phyloP scores from a whole-genome alignment of 2,113 vertebrate genomes.

The Gorsachius goisagi region DNA sequence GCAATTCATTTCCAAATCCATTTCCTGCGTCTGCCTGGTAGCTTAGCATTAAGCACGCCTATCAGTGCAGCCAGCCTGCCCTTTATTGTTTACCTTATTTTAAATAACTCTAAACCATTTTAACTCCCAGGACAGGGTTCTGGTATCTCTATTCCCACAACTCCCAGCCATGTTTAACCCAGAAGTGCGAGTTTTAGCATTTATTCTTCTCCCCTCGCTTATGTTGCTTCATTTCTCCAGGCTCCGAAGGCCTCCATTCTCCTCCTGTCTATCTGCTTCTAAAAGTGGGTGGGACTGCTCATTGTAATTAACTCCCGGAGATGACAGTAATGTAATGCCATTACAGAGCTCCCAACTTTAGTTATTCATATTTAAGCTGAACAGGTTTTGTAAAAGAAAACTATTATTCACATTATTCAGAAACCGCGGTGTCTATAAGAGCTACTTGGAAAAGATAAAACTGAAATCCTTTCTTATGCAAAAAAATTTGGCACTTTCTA shows the following conservation, averaged over 20 bases:
- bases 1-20: not conserved
- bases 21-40: not conserved
- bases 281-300: constrained; percentile 44
- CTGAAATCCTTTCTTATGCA: not conserved
- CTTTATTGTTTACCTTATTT: not conserved
- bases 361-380: constrained; percentile 47
- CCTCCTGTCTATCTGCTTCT: constrained; percentile 28
- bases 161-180: not conserved
- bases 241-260: constrained; percentile 12
- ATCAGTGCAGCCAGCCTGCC: not conserved
- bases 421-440: not conserved
- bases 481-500: not conserved
- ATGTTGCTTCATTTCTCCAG: not conserved
- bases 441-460: not conserved
- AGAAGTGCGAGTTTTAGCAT: not conserved
- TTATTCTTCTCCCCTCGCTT: not conserved
- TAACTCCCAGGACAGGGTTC: not conserved
- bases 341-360: constrained; percentile 48
- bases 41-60: not conserved
- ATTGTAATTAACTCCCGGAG: constrained; percentile 33
- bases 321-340: constrained; percentile 62
- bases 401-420: constrained; percentile 30
- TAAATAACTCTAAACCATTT: not conserved
- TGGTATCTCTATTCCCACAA: not conserved
- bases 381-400: constrained; percentile 46